Conservation (phyloP, 2,888 invertebrate species). For the Mechanitis mazaeus region DNA sequence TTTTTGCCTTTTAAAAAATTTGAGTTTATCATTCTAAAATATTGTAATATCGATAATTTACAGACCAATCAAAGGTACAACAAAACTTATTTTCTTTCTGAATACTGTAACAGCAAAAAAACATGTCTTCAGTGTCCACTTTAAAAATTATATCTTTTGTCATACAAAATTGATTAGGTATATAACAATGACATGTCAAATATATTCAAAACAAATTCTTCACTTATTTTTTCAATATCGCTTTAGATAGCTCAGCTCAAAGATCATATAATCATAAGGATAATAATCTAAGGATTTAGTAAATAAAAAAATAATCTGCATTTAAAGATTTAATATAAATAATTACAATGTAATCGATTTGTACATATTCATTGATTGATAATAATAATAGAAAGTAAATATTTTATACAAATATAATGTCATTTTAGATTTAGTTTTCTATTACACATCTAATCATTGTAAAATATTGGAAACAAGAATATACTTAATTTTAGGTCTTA, state of each 20-base stretch:
- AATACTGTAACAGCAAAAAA: too few relatives aligned
- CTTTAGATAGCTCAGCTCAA: neutral
- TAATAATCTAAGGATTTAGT: conserved; percentile 8
- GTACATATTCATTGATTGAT: conserved; percentile 71
- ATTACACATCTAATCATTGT: conserved; percentile 50
- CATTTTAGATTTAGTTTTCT: conserved; percentile 62
- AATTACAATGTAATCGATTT: conserved; percentile 69
- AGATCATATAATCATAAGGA: neutral
- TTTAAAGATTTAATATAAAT: conserved; percentile 73
- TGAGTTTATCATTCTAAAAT: too few relatives aligned
- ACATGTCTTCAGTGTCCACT: too few relatives aligned
- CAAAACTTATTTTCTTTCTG: too few relatives aligned
- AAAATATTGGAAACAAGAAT: conserved; percentile 55
- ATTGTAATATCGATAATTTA: too few relatives aligned
- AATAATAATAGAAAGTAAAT: conserved; percentile 69
- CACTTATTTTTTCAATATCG: too few relatives aligned
- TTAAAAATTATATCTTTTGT: too few relatives aligned
- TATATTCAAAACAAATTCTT: too few relatives aligned
- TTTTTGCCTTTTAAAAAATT: too few relatives aligned
- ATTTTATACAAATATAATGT: conserved; percentile 74
- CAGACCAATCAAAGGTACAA: too few relatives aligned
- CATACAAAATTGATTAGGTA: too few relatives aligned
- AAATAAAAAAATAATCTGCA: conserved; percentile 40
- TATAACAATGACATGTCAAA: too few relatives aligned
- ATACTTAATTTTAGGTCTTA: conserved; percentile 21